Evolutionary conservation across 2,113 vertebrate genomes (phyloP), one percentile per base, ranked within the genome.

Genomic region (Orcinus orca): DNA sequence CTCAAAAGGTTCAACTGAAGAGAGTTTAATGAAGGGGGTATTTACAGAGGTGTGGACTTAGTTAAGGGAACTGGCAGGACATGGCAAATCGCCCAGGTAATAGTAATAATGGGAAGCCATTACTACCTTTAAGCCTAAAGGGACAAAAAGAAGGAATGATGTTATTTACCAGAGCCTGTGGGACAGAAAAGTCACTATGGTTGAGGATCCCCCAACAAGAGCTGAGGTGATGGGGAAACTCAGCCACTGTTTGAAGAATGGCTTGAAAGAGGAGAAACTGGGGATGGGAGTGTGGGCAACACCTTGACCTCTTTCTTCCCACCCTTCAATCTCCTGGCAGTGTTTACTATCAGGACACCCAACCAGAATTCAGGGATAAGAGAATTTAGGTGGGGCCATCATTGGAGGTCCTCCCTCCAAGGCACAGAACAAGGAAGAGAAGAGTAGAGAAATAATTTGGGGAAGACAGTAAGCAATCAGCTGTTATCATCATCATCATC

Each of bases 1-100:
- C 50, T 68, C 7, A 90, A 71, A 89, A 63, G 73, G n/a, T 83
- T 93, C 67, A 38, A 18, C 20, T 70, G 68, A 93, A 63, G 67
- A 82, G 12, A 26, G n/a, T 93, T 68, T 63, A 82, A 76, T 41
- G 25, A 62, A 87, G 29, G 21, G 18, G 8, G 29, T 67, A n/a
- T 81, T 73, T 82, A 31, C 3, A 26, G 50, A 86, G 38, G 3
- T 68, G 13, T 31, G 11, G 41, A 31, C 23, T 76, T 81, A 82
- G 58, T n/a, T 62, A 65, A 95, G 60, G 18, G 44, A 74, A 87
- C 23, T 20, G 60, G 26, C 2, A 70, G 67, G 31, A 90, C 29
- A 21, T 4, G 29, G 86, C 20, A 23, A 15, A 55, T 80, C 47
- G 44, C 23, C n/a, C 29, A 68, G 73, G 31, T 73, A 47, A 67